Conservation (phyloP, 2,888 invertebrate genomes). For the Parochlus steinenii region DNA sequence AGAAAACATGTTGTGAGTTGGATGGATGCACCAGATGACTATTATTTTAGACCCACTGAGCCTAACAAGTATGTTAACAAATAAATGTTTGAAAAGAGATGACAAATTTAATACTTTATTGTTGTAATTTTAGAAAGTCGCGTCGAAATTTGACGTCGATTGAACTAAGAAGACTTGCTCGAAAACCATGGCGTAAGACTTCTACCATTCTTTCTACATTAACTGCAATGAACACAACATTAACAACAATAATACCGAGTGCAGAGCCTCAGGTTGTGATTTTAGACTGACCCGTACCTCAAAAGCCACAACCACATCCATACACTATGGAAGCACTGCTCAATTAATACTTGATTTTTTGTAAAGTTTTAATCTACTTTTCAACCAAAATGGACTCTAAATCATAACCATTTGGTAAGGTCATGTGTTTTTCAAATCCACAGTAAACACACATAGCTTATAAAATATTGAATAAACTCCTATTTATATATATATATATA, state of each 20-base stretch:
- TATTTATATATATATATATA: too few relatives aligned
- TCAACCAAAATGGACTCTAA: too few relatives aligned
- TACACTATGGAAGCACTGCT: slow-evolving; percentile 50
- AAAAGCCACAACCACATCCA: slow-evolving; percentile 34
- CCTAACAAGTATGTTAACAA: slow-evolving; percentile 60
- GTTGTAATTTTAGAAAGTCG: slow-evolving; percentile 44
- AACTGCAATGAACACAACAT: slow-evolving; percentile 15
- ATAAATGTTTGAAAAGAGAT: not conserved
- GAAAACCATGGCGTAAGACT: slow-evolving; percentile 61
- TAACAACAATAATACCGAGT: slow-evolving; percentile 21
- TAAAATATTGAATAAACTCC: too few relatives aligned
- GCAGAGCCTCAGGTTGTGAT: slow-evolving; percentile 51
- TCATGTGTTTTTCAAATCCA: too few relatives aligned
- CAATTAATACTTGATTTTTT: slow-evolving; percentile 26
- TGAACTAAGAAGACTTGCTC: slow-evolving; percentile 67
- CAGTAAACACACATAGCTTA: too few relatives aligned
- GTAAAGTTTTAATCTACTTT: slow-evolving; percentile 29
- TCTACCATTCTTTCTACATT: slow-evolving; percentile 17
- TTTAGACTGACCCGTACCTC: slow-evolving; percentile 47
- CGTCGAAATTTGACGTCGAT: slow-evolving; percentile 62
- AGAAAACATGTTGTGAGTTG: slow-evolving; percentile 90
- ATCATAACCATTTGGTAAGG: too few relatives aligned
- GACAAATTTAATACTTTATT: slow-evolving; percentile 6
- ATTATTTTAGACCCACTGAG: slow-evolving; percentile 85
- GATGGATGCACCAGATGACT: slow-evolving; percentile 97